These are phyloP conservation scores for Amphibalanus amphitrite DNA, from an alignment of 1,140 invertebrate species.

Conservation along the genomic window DNA sequence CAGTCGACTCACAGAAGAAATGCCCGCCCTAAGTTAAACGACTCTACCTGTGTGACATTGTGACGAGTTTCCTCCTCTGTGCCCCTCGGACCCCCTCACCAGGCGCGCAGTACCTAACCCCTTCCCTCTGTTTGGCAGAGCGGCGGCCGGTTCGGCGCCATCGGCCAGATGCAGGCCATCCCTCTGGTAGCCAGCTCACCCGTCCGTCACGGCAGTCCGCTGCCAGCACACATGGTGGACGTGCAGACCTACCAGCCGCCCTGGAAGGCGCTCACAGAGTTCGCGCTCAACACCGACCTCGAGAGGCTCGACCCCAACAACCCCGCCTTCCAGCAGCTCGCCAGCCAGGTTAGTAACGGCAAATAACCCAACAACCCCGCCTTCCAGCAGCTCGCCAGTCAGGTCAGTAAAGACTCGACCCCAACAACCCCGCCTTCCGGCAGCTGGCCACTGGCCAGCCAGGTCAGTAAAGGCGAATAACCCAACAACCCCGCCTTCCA, in stretches of 20 bases:
- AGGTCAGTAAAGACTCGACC: conserved; percentile 64
- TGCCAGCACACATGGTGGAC: conserved; percentile 67
- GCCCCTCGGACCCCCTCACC: too few species aligned
- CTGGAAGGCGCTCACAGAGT: conserved; percentile 90
- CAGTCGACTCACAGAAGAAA: too few species aligned
- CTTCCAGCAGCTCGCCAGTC: conserved; percentile 89
- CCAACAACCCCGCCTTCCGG: conserved; percentile 77
- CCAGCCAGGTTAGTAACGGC: conserved; percentile 77
- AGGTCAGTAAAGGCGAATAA: conserved; percentile 45
- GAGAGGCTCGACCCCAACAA: conserved; percentile 64
- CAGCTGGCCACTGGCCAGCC: conserved; percentile 91
- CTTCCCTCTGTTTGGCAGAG: background rate
- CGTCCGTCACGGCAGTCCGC: conserved; percentile 47
- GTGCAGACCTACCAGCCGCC: conserved; percentile 92
- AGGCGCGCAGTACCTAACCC: too few species aligned
- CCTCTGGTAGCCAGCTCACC: conserved; percentile 91
- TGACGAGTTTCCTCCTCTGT: too few species aligned
- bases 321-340: conserved; percentile 86
- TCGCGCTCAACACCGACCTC: conserved; percentile 80
- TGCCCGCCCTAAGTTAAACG: too few species aligned
- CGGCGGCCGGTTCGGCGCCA: conserved; percentile 72
- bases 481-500: too few species aligned
- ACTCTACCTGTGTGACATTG: too few species aligned
- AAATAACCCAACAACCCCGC: conserved; percentile 69
- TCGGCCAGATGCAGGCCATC: conserved; percentile 81